Evolutionary conservation across 2,797 vertebrate species (phyloP).

Genomic region (Sphenodon punctatus): DNA sequence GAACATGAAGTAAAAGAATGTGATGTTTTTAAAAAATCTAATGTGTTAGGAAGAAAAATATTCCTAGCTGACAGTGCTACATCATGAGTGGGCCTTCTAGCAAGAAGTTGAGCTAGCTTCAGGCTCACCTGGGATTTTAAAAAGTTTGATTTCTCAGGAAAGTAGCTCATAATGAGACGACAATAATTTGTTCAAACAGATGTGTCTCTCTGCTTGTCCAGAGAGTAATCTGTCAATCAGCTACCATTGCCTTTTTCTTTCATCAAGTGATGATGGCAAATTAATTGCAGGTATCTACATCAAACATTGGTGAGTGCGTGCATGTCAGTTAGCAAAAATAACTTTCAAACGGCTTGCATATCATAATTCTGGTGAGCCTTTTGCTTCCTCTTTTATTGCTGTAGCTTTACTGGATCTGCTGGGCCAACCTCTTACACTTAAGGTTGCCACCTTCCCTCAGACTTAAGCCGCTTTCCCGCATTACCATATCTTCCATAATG

Average conservation of each 20-base stretch:
- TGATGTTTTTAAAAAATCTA: neutral
- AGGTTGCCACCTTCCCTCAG: too few species aligned
- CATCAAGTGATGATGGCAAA: neutral
- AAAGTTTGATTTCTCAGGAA: neutral
- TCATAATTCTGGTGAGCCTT: neutral
- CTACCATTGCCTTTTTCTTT: neutral
- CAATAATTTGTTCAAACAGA: slow-evolving; percentile 2
- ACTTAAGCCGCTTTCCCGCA: too few species aligned
- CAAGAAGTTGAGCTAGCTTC: neutral
- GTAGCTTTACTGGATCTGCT: too few species aligned
- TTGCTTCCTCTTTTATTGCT: neutral
- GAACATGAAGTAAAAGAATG: slow-evolving; percentile 17
- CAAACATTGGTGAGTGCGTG: neutral
- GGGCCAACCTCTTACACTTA: too few species aligned
- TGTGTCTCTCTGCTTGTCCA: neutral
- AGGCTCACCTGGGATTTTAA: neutral
- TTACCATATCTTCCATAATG: too few species aligned
- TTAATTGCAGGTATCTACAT: slow-evolving; percentile 7
- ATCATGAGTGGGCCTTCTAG: slow-evolving; percentile 4
- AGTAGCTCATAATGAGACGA: neutral
- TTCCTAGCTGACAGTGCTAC: neutral
- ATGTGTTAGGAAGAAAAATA: neutral
- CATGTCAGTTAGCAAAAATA: neutral
- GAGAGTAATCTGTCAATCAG: neutral
- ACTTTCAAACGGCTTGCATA: neutral